Conservation (phyloP, 2,113 vertebrate species). For the Columbina picui region DNA sequence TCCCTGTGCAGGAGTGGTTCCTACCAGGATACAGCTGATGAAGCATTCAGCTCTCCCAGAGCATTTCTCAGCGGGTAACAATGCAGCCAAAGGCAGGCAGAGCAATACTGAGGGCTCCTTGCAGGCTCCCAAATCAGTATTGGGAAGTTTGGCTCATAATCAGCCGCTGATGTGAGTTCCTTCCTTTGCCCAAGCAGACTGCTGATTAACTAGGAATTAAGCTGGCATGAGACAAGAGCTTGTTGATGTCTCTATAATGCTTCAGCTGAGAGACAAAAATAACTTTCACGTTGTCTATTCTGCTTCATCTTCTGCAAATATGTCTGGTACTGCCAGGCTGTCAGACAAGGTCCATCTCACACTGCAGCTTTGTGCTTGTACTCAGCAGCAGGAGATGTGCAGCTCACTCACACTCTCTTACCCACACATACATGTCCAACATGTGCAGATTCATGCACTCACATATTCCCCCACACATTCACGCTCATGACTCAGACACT, state of each 20-base stretch:
- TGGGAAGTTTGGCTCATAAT: conserved; percentile 60
- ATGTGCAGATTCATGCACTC: background rate
- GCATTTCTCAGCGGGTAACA: background rate
- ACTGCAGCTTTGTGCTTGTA: background rate
- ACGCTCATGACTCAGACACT: background rate
- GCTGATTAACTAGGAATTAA: conserved; percentile 71
- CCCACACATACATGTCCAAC: background rate
- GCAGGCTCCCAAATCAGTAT: background rate
- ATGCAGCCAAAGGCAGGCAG: background rate
- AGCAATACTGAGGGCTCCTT: background rate
- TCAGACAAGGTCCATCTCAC: background rate
- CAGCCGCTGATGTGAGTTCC: conserved; percentile 55
- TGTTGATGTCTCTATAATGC: conserved; percentile 70
- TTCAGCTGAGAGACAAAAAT: conserved; percentile 67
- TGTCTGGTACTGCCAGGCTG: conserved; percentile 10
- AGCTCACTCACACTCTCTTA: background rate
- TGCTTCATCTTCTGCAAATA: conserved; percentile 41
- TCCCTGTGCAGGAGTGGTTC: background rate
- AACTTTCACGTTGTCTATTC: conserved; percentile 37
- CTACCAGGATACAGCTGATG: background rate
- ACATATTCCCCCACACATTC: rapidly evolving
- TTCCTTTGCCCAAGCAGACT: conserved; percentile 64
- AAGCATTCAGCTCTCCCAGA: background rate
- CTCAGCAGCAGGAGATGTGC: background rate
- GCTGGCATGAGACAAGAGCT: conserved; percentile 67